Percentiles rank a stretch among this genome's conserved stretches.
phyloP scores from a whole-genome alignment of 2,888 invertebrate genomes.

The Agrochola lota region DNA sequence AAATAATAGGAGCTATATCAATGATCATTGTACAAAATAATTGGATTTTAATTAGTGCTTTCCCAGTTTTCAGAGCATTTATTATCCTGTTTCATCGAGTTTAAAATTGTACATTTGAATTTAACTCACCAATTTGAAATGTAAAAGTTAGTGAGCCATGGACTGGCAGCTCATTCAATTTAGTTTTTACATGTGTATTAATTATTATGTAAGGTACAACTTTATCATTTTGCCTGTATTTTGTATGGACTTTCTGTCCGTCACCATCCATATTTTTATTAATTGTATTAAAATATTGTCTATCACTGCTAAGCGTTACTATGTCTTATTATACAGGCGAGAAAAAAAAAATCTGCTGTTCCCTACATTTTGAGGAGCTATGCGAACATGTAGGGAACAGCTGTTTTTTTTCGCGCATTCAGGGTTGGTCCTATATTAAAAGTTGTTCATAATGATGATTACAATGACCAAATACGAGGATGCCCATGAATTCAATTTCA shows the following conservation, averaged over 20 bases:
- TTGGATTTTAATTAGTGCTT: slow-evolving; percentile 10
- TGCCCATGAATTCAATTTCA: too few relatives aligned
- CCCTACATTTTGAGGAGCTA: too few relatives aligned
- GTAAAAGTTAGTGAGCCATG: not conserved
- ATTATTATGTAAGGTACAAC: not conserved
- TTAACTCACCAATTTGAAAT: slow-evolving; percentile 18
- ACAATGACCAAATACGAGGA: too few relatives aligned
- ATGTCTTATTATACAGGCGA: too few relatives aligned
- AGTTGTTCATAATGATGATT: too few relatives aligned
- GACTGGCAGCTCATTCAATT: not conserved
- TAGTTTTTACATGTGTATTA: not conserved
- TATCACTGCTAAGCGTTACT: not conserved
- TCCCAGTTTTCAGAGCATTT: not conserved
- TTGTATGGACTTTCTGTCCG: not conserved
- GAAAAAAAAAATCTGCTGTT: too few relatives aligned
- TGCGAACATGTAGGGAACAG: too few relatives aligned
- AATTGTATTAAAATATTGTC: too few relatives aligned
- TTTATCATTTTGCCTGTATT: not conserved
- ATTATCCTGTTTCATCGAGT: not conserved
- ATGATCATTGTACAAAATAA: not conserved
- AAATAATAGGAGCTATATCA: not conserved
- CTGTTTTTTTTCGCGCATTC: too few relatives aligned
- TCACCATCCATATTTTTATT: not conserved
- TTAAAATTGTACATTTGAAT: slow-evolving; percentile 12
- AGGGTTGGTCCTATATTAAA: too few relatives aligned